Base-by-base conservation (phyloP, 2,888 invertebrate species). In the Drosophila atroscutellata region DNA sequence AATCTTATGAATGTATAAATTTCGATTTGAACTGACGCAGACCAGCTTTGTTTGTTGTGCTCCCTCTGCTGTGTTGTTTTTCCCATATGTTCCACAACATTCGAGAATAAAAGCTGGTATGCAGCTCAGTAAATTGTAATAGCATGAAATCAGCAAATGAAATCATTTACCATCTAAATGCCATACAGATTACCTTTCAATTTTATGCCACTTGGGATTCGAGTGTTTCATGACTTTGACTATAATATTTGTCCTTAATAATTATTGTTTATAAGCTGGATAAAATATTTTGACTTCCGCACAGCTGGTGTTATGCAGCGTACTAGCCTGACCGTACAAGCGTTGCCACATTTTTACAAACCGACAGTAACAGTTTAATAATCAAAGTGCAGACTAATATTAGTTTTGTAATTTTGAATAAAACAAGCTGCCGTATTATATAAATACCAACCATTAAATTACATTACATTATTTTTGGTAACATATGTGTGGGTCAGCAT, bases 31-130 rank as follows among this genome's bases (percentile, higher is more conserved):
- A 62, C 70, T 34, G 60, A 64, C 62, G 58, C 75, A 80, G 69
- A 83, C 80, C 86, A 87, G 58, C 86, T 77, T 87, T 89, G 87
- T 86, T 83, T 83, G 75, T 81, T 87, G 77, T 83, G 74, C 49
- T 78, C 45, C 34, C 49, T 50, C 18, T 76, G 61, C 34, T 76
- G 36, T 60, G 52, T 49, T 59, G 54, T 32, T 61, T 51, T 52
- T 62, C 49, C 30, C 75, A 60, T 80, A 71, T 61, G 68, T 80
- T 82, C 80, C 72, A 80, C 72, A 80, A 82, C 56, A 55, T 80
- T 82, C 80, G 80, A 80, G 80, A 80, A 79, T 69, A 75, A 72
- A 59, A 15, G 36, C 7, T 9, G 32, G 47, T 73, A 77, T n/a
- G 77, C 72, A 55, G 81, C 52, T 77, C 57, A 37, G n/a, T 7